Base-by-base conservation (phyloP, 1,140 invertebrate genomes). In the Globodera ellingtonae region DNA sequence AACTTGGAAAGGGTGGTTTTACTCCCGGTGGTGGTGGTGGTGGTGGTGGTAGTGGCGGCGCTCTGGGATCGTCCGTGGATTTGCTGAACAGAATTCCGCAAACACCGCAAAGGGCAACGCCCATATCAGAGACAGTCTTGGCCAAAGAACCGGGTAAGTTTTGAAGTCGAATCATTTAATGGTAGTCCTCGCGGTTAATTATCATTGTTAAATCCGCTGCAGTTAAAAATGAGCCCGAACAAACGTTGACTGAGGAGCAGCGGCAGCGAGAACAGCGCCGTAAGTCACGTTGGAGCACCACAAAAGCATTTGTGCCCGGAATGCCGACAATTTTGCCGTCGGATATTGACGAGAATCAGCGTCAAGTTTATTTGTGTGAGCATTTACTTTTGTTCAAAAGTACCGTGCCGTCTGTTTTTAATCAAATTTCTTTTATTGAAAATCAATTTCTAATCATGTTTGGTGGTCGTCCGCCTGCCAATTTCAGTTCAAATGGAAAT, bases 401-500 rank as follows among this genome's bases (percentile, higher is more conserved):
- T 18, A 62, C 46, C 47, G 81, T 81, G 18, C 24, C 59, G n/a
- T 79, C 5, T 81, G 24, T 69, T 56, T 67, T 35, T 35, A 35
- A 35, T 35, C 35, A 35, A 35, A 35, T 35, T 35, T 35, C 35
- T 35, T 35, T 35, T 35, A 35, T 35, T 2, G 35, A 35, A 35
- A 35, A 35, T 35, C 3, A 35, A 35, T 35, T 18, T 71, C 18
- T 15, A n/a, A 24, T 72, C 44, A 47, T 65, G 0, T 35, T 35
- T 35, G 35, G 73, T 35, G 44, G 44, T 66, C 18, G 24, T 75
- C 24, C 47, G 44, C 24, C 44, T 21, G 75, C 72, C 21, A 44
- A n/a, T 89, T 88, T 83, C 77, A 89, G 88, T 88, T 46, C 87
- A 88, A 86, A 79, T 89, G 72, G 88, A 89, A 81, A 86, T 89